phyloP scores from a whole-genome alignment of 2,888 invertebrate species.

The Carterocephalus palaemon region DNA sequence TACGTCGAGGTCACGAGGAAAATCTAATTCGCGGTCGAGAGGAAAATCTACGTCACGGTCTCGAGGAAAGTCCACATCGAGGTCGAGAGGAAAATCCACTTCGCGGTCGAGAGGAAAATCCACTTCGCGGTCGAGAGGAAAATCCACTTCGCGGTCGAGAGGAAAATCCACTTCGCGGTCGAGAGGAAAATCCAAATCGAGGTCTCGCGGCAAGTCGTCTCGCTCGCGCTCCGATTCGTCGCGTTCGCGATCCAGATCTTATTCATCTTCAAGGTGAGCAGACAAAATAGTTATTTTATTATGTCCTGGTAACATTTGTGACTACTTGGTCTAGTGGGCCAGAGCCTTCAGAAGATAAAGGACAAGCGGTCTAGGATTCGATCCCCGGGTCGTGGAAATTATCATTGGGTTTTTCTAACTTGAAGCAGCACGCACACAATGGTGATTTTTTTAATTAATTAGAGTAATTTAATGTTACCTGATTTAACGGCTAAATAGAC shows the following conservation, averaged over 20 bases:
- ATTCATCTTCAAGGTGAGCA: slow-evolving; percentile 70
- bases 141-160: slow-evolving; percentile 36
- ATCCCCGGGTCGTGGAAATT: too few relatives aligned
- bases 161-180: slow-evolving; percentile 47
- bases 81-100: slow-evolving; percentile 34
- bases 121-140: slow-evolving; percentile 32
- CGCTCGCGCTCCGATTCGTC: slow-evolving; percentile 50
- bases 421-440: too few relatives aligned
- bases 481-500: too few relatives aligned
- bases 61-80: slow-evolving; percentile 35
- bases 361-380: too few relatives aligned
- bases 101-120: slow-evolving; percentile 45
- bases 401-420: too few relatives aligned
- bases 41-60: slow-evolving; percentile 30
- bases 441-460: too few relatives aligned
- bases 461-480: too few relatives aligned
- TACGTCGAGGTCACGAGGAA: slow-evolving; percentile 32
- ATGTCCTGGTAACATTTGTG: too few relatives aligned
- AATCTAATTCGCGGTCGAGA: slow-evolving; percentile 47
- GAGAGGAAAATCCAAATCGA: slow-evolving; percentile 35
- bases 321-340: too few relatives aligned
- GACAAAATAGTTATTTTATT: too few relatives aligned
- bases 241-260: slow-evolving; percentile 49
- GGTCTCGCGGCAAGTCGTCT: slow-evolving; percentile 45
- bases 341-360: too few relatives aligned